phyloP scores from a whole-genome alignment of 2,113 vertebrate genomes.

The Dicrurus megarhynchus region DNA sequence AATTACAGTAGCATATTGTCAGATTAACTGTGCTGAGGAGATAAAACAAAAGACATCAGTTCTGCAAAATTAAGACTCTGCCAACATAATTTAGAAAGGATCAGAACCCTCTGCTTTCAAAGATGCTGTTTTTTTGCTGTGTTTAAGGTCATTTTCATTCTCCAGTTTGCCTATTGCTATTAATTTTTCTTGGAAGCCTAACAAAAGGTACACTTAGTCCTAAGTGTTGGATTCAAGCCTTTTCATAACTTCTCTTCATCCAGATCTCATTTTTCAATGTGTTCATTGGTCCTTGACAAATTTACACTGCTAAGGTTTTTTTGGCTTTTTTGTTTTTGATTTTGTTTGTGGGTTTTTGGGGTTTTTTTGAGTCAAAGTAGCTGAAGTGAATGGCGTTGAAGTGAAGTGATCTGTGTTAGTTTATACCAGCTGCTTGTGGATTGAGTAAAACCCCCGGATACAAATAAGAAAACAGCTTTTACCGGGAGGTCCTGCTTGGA shows the following conservation, averaged over 20 bases:
- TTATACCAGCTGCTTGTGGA: not conserved
- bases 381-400: not conserved
- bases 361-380: not conserved
- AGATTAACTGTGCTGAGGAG: constrained; percentile 2
- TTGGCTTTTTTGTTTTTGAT: not conserved
- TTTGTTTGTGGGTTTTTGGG: not conserved
- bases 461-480: not conserved
- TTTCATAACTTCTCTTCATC: not conserved
- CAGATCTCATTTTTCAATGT: not conserved
- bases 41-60: constrained; percentile 30
- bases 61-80: constrained; percentile 14
- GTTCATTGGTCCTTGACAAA: not conserved
- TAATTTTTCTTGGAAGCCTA: not conserved
- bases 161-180: not conserved
- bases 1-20: constrained; percentile 30
- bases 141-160: not conserved
- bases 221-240: not conserved
- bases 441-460: not conserved
- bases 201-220: not conserved
- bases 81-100: constrained; percentile 7
- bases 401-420: not conserved
- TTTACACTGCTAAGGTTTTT: not conserved
- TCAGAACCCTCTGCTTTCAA: not conserved
- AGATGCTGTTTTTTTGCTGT: not conserved
- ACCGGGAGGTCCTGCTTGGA: not conserved